Base-by-base conservation (phyloP, 2,113 vertebrate species). In the Aviceda subcristata region DNA sequence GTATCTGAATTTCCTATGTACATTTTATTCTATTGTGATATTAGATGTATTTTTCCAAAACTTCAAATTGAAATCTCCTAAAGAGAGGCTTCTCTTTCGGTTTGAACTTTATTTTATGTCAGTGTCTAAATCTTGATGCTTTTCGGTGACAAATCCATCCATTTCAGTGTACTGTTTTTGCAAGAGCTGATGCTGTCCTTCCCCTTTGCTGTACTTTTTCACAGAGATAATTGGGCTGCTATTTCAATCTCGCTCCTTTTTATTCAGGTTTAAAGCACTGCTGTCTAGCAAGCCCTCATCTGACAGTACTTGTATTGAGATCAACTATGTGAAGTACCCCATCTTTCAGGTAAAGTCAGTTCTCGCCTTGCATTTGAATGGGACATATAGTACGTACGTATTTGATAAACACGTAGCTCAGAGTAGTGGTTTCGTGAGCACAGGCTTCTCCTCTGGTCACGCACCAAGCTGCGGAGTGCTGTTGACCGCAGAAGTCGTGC, bases 251-350 rank as follows among this genome's bases (percentile, higher is more conserved):
- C 69, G 6, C 69, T 92, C 85, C 48, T 97, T 97, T 88, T 82
- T 82, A 9, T 92, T 56, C 96, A 98, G 99, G 98, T 99, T 99
- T 98, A 99, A 99, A 98, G 98, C 98, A 27, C 94, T 99, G 63
- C 98, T 99, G 38, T 99, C 99, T 85, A 99, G 99, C 98, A 99
- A 99, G 95, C 99, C 99, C 1, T 98, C 99, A 26, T 98, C 99
- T 24, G 99, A 99, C 71, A 99, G 99, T 97, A 99, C 99, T 34
- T 99, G 99, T 96, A 99, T 99, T 95, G 99, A 99, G 98, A 99
- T 99, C 84, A 99, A 99, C 97, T 99, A 99, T 17, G 99, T 99
- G 95, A 99, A 99, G 98, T 99, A 99, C 95, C 99, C 99, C 95
- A 99, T 99, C 95, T 99, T 99, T 75, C 99, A 99, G 99, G 99